Conservation (phyloP, 2,888 invertebrate species). For the Spatulosminthurus flaviceps region DNA sequence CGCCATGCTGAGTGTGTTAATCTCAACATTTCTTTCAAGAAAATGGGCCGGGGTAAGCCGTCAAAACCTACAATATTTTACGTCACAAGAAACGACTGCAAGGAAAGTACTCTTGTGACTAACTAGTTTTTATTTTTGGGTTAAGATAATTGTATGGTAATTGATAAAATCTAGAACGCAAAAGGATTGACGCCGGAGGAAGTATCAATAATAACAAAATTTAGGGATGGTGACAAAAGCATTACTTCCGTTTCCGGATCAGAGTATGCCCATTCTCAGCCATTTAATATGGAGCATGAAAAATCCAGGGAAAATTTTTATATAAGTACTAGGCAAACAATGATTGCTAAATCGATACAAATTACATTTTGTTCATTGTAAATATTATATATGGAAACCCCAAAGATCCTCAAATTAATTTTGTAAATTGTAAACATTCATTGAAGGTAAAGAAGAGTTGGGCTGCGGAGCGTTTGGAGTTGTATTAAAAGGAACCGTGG, state of each 20-base stretch:
- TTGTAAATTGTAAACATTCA: neutral
- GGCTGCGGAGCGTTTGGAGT: neutral
- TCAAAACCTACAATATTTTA: too few relatives aligned
- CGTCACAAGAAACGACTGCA: too few relatives aligned
- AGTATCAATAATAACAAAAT: neutral
- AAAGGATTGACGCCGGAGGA: neutral
- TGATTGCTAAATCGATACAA: neutral
- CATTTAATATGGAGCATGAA: neutral
- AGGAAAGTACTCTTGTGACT: too few relatives aligned
- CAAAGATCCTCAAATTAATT: neutral
- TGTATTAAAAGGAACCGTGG: neutral
- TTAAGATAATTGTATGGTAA: neutral
- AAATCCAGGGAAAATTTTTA: neutral
- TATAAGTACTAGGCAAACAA: too few relatives aligned
- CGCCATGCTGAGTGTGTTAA: too few relatives aligned
- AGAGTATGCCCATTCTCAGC: neutral
- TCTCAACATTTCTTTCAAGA: too few relatives aligned
- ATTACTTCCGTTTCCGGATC: neutral
- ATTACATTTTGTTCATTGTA: neutral
- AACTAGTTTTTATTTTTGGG: neutral
- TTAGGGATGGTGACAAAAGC: neutral
- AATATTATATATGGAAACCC: neutral
- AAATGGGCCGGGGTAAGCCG: too few relatives aligned
- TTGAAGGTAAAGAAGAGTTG: neutral
- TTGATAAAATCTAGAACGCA: neutral